Conservation (phyloP, 2,113 vertebrate species). For the Eubucco bourcierii region DNA sequence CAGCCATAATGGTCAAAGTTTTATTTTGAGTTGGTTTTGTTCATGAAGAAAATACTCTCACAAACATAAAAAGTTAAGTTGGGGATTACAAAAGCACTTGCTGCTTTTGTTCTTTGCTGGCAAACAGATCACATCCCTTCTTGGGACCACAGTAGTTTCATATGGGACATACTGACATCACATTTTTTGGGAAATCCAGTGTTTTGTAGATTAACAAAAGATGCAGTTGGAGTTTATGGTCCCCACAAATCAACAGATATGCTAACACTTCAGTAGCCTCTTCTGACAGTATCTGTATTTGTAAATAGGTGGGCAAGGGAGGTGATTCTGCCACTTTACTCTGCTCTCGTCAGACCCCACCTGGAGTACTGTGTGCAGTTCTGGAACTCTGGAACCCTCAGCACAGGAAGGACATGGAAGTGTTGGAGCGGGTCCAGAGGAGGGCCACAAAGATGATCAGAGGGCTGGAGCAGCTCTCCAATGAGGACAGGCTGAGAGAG, state of each 20-base stretch:
- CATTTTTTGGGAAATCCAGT: not conserved
- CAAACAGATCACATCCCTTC: not conserved
- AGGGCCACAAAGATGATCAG: no score
- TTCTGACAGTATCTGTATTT: not conserved
- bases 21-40: not conserved
- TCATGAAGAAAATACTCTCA: not conserved
- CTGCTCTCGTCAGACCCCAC: no score
- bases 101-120: not conserved
- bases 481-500: no score
- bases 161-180: not conserved
- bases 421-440: no score
- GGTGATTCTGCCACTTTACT: no score
- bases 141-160: not conserved
- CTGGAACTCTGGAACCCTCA: no score
- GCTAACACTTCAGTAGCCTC: not conserved
- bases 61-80: not conserved
- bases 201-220: not conserved
- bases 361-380: no score
- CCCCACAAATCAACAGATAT: not conserved
- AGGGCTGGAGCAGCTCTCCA: no score
- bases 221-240: not conserved
- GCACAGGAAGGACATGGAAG: no score
- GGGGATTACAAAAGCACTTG: not conserved
- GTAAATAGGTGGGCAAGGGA: not conserved
- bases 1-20: not conserved